Percentiles rank a stretch among this genome's conserved stretches.
Evolutionary conservation across 2,888 invertebrate species (phyloP).

Genomic region (Erebia epiphron): DNA sequence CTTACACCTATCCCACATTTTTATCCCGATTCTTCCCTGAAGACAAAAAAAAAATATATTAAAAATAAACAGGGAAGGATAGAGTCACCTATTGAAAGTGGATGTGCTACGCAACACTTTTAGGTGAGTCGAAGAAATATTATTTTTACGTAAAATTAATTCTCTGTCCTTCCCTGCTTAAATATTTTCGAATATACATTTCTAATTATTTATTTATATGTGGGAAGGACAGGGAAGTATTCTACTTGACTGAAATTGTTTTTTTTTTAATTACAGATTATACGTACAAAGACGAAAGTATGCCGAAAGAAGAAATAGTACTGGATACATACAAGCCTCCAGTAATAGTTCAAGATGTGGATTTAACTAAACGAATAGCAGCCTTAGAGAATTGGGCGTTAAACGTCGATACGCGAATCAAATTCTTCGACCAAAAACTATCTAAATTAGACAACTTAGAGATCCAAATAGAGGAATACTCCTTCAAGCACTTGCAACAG

Average conservation of each 20-base stretch:
- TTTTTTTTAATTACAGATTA: slow-evolving; percentile 63
- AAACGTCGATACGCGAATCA: slow-evolving; percentile 79
- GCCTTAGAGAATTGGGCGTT: slow-evolving; percentile 76
- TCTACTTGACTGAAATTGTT: slow-evolving; percentile 27
- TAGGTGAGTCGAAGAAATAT: slow-evolving; percentile 71
- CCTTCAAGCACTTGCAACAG: slow-evolving; percentile 79
- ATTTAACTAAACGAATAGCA: slow-evolving; percentile 62
- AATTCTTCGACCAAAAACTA: slow-evolving; percentile 80
- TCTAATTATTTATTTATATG: slow-evolving; percentile 43
- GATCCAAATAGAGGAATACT: slow-evolving; percentile 76
- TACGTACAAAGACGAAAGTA: slow-evolving; percentile 53
- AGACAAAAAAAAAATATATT: slow-evolving; percentile 17
- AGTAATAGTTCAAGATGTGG: slow-evolving; percentile 59
- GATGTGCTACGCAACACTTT: slow-evolving; percentile 73
- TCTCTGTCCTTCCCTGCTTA: slow-evolving; percentile 85
- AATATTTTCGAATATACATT: slow-evolving; percentile 47
- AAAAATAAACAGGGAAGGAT: slow-evolving; percentile 71
- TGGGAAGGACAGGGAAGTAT: slow-evolving; percentile 76
- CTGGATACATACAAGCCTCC: slow-evolving; percentile 64
- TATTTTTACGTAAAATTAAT: slow-evolving; percentile 54
- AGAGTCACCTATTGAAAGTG: slow-evolving; percentile 80
- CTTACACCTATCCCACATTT: slow-evolving; percentile 56
- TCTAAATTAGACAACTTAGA: slow-evolving; percentile 74
- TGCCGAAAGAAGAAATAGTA: slow-evolving; percentile 49
- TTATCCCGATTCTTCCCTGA: slow-evolving; percentile 63